A percentile compares a stretch with the other conserved stretches of the same genome.
Evolutionary conservation across 2,113 vertebrate genomes (phyloP).

Genomic region (Heptranchias perlo): DNA sequence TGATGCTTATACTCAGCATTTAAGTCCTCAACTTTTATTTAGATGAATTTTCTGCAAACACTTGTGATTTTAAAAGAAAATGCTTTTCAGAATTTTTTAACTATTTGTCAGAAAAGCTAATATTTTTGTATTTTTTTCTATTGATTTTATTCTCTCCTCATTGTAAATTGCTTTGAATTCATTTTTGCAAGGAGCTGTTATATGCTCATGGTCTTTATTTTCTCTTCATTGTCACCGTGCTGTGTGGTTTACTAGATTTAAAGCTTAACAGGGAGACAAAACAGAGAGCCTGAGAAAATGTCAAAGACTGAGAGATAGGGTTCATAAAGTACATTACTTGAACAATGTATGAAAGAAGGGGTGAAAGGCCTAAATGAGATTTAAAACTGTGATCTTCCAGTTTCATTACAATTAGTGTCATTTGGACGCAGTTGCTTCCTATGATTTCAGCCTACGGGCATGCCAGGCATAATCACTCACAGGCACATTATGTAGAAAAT

Average conservation of each 20-base stretch:
- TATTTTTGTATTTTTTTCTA: background rate
- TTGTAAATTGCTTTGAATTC: background rate
- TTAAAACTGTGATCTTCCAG: slow-evolving; percentile 40
- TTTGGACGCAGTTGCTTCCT: slow-evolving; percentile 41
- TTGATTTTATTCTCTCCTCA: background rate
- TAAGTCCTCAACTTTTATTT: background rate
- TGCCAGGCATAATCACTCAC: slow-evolving; percentile 44
- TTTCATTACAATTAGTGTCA: slow-evolving; percentile 43
- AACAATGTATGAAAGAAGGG: slow-evolving; percentile 38
- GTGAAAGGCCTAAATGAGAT: slow-evolving; percentile 37
- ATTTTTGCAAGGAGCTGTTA: background rate
- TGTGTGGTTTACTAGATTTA: background rate
- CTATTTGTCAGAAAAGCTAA: background rate
- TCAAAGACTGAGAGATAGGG: slow-evolving; percentile 35
- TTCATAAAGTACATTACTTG: slow-evolving; percentile 34
- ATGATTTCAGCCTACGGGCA: slow-evolving; percentile 41
- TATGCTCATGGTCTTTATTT: background rate
- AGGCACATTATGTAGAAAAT: slow-evolving; percentile 41
- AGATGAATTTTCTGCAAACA: background rate
- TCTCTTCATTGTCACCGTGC: background rate
- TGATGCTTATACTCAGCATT: too few species aligned
- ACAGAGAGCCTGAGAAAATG: slow-evolving; percentile 27
- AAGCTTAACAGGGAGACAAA: slow-evolving; percentile 5
- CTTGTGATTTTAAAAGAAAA: background rate
- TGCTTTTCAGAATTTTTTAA: background rate